Conservation (phyloP, 2,797 vertebrate genomes). For the Sorex maritimensis region DNA sequence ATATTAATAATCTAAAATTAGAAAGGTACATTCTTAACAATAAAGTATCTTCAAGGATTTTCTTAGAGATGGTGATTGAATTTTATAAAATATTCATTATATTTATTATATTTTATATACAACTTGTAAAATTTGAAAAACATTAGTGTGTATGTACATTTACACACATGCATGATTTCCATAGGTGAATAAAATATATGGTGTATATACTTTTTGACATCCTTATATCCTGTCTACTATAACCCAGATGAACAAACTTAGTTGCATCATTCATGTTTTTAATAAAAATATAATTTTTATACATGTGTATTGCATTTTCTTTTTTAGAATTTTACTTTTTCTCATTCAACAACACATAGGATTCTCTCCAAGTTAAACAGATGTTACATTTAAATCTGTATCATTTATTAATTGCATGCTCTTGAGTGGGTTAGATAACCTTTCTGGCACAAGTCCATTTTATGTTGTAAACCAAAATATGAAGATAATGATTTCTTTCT, state of each 20-base stretch:
- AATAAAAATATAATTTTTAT: conserved; percentile 25
- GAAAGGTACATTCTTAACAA: not conserved
- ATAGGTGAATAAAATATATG: not conserved
- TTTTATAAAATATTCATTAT: conserved; percentile 36
- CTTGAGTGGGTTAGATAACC: conserved; percentile 19
- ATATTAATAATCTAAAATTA: conserved; percentile 29
- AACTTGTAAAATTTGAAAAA: not conserved
- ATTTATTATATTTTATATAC: conserved; percentile 21
- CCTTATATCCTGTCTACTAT: conserved; percentile 16
- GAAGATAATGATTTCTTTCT: conserved; percentile 46
- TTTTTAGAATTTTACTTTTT: conserved; percentile 51
- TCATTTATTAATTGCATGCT: conserved; percentile 54
- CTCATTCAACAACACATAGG: conserved; percentile 17
- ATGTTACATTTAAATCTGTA: conserved; percentile 50
- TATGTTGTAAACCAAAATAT: conserved; percentile 11
- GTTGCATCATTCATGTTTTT: not conserved
- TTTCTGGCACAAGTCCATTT: conserved; percentile 31
- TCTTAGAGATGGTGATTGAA: not conserved
- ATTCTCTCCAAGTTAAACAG: conserved; percentile 46
- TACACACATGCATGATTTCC: conserved; percentile 21
- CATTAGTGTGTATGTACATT: not conserved
- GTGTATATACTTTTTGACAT: not conserved
- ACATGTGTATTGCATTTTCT: not conserved
- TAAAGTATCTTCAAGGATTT: not conserved
- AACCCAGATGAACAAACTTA: conserved; percentile 8